Evolutionary conservation across 2,113 vertebrate genomes (phyloP).

Genomic region (Oreotrochilus melanogaster): DNA sequence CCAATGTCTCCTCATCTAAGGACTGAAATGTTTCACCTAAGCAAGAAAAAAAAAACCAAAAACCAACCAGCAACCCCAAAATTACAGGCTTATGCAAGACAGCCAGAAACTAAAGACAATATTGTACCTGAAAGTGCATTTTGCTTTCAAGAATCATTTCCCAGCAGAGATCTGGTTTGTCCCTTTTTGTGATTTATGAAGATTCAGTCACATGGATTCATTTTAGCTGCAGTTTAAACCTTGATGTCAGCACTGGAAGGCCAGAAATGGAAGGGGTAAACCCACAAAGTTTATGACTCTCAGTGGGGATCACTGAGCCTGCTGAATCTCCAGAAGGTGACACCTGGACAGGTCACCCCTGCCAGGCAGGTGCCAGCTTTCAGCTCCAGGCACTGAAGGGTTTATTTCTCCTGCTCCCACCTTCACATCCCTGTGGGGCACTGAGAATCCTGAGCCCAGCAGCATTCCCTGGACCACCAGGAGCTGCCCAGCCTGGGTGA

Average conservation of each 20-base stretch:
- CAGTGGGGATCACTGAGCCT: neutral
- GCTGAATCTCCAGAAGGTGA: neutral
- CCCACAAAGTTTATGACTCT: neutral
- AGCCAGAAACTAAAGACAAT: neutral
- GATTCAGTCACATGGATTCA: neutral
- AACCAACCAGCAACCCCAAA: neutral
- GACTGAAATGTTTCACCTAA: conserved; percentile 60
- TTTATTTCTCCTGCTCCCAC: neutral
- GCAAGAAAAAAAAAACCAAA: neutral
- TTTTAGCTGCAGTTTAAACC: neutral
- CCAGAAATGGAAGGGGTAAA: neutral
- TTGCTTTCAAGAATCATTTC: neutral
- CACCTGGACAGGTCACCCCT: fast-evolving
- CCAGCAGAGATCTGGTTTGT: neutral
- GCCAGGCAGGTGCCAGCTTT: fast-evolving
- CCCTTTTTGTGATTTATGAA: neutral
- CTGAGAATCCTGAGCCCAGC: neutral
- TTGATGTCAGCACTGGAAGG: neutral
- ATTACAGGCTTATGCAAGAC: neutral
- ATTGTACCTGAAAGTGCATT: neutral
- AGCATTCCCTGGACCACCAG: neutral
- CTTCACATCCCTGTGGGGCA: fast-evolving
- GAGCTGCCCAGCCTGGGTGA: neutral
- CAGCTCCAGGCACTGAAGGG: neutral
- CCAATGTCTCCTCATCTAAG: conserved; percentile 83